Percentiles rank a stretch among this genome's conserved stretches.
Conservation (phyloP, 2,888 invertebrate species). For the Drosophila macrospina region DNA sequence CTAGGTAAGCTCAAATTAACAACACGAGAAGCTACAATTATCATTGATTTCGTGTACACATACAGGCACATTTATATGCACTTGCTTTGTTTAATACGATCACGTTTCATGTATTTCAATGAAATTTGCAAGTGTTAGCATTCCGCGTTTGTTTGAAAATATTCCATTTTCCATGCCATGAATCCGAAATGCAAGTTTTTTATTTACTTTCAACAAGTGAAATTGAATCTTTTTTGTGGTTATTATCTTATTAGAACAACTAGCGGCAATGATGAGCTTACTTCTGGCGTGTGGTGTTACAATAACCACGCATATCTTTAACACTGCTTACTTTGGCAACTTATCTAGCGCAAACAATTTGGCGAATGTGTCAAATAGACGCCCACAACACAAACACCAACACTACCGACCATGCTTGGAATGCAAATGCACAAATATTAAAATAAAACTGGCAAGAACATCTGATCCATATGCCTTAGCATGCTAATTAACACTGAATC, state of each 20-base stretch:
- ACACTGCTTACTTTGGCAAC: slow-evolving; percentile 40
- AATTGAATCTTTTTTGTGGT: slow-evolving; percentile 9
- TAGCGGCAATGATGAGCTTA: slow-evolving; percentile 7
- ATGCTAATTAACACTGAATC: slow-evolving; percentile 23
- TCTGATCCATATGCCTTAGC: slow-evolving; percentile 22
- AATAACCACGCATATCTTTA: slow-evolving; percentile 31
- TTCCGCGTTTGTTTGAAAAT: slow-evolving; percentile 8
- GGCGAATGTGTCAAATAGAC: slow-evolving; percentile 31
- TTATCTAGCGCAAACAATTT: slow-evolving; percentile 45
- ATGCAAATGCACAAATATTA: slow-evolving; percentile 19
- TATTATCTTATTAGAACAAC: slow-evolving; percentile 11
- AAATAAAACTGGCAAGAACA: slow-evolving; percentile 35
- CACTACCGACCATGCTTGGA: slow-evolving; percentile 24
- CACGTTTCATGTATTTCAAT: slow-evolving; percentile 57
- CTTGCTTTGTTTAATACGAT: slow-evolving; percentile 40
- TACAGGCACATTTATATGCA: slow-evolving; percentile 12
- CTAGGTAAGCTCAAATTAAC: slow-evolving; percentile 28
- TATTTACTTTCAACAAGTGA: slow-evolving; percentile 15
- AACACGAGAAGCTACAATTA: slow-evolving; percentile 15
- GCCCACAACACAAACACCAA: slow-evolving; percentile 31
- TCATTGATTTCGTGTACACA: not conserved
- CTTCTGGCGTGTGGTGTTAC: slow-evolving; percentile 4
- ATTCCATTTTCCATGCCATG: slow-evolving; percentile 24
- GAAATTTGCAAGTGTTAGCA: slow-evolving; percentile 39
- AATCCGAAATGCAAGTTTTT: slow-evolving; percentile 11